Evolutionary conservation across 2,113 vertebrate species (phyloP).

Genomic region (Lamprotornis superbus): DNA sequence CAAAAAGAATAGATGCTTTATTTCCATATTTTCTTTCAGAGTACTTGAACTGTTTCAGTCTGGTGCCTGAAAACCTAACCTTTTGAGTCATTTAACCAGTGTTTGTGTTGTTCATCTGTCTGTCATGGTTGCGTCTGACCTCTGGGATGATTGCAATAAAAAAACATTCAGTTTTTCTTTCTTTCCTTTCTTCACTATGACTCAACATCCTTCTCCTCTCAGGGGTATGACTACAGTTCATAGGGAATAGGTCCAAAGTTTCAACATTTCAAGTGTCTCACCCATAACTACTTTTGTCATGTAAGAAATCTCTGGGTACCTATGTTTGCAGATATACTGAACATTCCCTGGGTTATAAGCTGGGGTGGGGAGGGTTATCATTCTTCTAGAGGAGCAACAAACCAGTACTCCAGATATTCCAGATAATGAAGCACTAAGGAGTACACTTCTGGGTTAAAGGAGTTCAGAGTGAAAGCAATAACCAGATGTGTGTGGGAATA

Average conservation of each 20-base stretch:
- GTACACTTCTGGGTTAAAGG: neutral
- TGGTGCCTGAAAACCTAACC: neutral
- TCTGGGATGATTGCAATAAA: slow-evolving; percentile 34
- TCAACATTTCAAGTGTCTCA: neutral
- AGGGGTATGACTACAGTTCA: slow-evolving; percentile 40
- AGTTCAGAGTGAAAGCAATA: neutral
- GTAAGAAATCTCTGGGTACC: neutral
- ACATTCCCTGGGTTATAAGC: neutral
- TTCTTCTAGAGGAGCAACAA: neutral
- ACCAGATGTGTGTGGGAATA: neutral
- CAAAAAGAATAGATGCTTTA: neutral
- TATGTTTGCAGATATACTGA: neutral
- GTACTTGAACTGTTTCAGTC: neutral
- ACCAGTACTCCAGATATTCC: neutral
- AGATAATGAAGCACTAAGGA: neutral
- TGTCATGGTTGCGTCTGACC: slow-evolving; percentile 22
- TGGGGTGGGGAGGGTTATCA: neutral
- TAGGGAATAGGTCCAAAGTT: slow-evolving; percentile 33
- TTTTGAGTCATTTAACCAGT: slow-evolving; percentile 40
- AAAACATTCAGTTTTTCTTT: slow-evolving; percentile 38
- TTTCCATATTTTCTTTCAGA: neutral
- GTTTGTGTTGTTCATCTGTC: slow-evolving; percentile 47
- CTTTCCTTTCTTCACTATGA: slow-evolving; percentile 47
- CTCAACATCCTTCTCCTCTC: slow-evolving; percentile 60
- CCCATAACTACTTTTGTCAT: neutral